Evolutionary conservation across 2,888 invertebrate genomes (phyloP), one percentile per base, ranked within the genome.

Genomic region (Gymnosoma rotundatum): DNA sequence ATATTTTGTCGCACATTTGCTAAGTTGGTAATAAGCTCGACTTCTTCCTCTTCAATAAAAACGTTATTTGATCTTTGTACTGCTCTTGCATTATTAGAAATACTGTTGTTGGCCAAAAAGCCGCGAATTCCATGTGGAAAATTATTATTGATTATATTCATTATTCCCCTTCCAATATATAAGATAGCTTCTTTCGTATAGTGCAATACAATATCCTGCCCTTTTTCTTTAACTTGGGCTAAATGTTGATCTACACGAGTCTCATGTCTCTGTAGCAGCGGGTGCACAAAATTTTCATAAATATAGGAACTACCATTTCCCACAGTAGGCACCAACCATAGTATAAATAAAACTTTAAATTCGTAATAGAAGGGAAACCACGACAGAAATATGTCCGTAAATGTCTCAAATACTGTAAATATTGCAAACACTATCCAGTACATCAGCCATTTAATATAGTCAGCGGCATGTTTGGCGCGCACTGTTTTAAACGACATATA

Each of bases 371-470:
- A 98, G 64, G 99, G 98, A 92, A 99, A 96, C 95, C 95, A 97
- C 88, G 97, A 96, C 83, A 98, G 94, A 92, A 99, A 96, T 86
- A 98, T 95, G 92, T 98, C 98, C 80, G 98, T 96, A 92, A 98
- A 95, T 18, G 97, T 97, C 93, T 99, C 98, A 86, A 95, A 95
- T 91, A 96, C 96, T 7, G 96, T 97, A 93, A 98, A 99, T 83
- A 98, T 94, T 38, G 98, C 98, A 93, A 98, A 99, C 54, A 98
- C 98, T 90, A 98, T 98, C 99, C 99, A 99, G 93, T 99, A 99
- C 98, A 98, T 98, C 97, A 99, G 98, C 98, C 98, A 99, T 95
- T 98, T 98, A 93, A 98, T 98, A 94, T 98, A 98, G 95, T 98
- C 98, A 92, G 97, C 97, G 86, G 97, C 96, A 93, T 98, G 97